Conservation (phyloP, 2,797 vertebrate species). For the Chloroceryle inda region DNA sequence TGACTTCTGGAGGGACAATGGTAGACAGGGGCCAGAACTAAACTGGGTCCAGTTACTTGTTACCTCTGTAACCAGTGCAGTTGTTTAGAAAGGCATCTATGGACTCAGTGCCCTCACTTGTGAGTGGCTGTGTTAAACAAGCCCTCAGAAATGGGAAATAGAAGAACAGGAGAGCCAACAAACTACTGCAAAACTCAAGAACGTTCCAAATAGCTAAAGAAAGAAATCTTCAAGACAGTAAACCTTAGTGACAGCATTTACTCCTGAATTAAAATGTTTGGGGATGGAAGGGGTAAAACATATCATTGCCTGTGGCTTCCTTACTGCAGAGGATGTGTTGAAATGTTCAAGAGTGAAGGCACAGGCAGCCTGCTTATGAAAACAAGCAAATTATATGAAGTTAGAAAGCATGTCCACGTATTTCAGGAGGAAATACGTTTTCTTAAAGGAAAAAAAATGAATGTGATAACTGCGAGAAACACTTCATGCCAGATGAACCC, state of each 20-base stretch:
- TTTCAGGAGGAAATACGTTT: background rate
- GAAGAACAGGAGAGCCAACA: background rate
- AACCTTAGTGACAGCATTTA: background rate
- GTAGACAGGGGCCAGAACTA: background rate
- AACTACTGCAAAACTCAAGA: background rate
- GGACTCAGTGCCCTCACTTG: background rate
- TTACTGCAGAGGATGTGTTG: background rate
- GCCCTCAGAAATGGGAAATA: background rate
- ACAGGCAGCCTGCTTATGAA: background rate
- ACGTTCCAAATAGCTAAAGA: background rate
- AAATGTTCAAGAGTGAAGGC: constrained; percentile 14
- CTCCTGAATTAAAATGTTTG: background rate
- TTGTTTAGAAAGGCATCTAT: background rate
- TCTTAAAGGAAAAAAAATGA: background rate
- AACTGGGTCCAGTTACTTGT: background rate
- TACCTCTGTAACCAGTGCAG: background rate
- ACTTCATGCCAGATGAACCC: background rate
- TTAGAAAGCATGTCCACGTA: background rate
- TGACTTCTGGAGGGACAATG: background rate
- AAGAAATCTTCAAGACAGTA: background rate
- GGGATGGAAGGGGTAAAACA: background rate
- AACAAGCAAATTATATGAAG: background rate
- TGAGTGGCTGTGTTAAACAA: background rate
- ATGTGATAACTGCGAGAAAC: background rate
- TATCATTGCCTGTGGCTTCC: background rate